Conservation (phyloP, 2,113 vertebrate genomes). For the Spilogale gracilis region DNA sequence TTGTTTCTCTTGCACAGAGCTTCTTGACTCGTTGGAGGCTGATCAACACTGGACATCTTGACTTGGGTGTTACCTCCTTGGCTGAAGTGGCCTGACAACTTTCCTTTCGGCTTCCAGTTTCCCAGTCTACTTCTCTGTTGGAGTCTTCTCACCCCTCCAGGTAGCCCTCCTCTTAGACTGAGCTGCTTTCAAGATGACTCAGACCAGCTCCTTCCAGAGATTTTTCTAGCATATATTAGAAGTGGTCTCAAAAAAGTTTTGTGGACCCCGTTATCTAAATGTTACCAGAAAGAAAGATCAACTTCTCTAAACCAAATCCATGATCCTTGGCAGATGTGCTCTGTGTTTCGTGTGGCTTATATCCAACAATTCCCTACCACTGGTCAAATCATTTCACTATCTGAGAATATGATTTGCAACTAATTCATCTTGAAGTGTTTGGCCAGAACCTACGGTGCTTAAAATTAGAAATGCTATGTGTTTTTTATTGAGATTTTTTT, state of each 20-base stretch:
- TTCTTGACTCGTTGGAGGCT: background rate
- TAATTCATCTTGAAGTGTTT: conserved; percentile 78
- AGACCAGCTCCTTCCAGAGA: conserved; percentile 2
- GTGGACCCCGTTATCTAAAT: conserved; percentile 49
- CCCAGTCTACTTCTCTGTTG: background rate
- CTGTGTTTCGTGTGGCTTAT: background rate
- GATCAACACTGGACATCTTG: background rate
- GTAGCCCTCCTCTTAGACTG: background rate
- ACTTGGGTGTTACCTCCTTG: background rate
- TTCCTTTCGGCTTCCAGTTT: background rate
- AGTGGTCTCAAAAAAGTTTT: background rate
- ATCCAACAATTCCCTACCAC: conserved; percentile 31
- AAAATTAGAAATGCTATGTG: conserved; percentile 71
- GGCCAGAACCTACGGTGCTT: conserved; percentile 64
- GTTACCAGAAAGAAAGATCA: conserved; percentile 69
- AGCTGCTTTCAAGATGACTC: background rate
- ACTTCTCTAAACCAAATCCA: conserved; percentile 33
- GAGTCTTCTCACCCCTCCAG: background rate
- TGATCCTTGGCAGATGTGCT: conserved; percentile 43
- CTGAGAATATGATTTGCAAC: conserved; percentile 60
- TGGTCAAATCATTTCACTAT: conserved; percentile 64
- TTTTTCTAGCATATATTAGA: background rate
- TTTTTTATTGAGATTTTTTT: conserved; percentile 74
- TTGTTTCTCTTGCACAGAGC: background rate
- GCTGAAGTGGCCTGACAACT: background rate